These are phyloP conservation scores for Rhizoglyphus robini DNA, from an alignment of 1,140 invertebrate species.

Conservation along the genomic window DNA sequence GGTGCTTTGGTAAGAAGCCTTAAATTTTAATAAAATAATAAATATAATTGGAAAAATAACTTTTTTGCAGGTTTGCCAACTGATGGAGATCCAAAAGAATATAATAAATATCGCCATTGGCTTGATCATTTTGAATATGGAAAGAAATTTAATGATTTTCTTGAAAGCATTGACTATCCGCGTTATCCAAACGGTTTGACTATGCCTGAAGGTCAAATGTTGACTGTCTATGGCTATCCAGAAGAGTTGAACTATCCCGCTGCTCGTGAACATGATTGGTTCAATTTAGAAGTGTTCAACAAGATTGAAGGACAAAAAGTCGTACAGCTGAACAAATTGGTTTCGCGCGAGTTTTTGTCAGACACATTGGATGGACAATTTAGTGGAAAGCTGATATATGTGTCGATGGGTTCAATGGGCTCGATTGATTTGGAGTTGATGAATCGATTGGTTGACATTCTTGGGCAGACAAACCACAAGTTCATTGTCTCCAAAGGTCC, in stretches of 20 bases:
- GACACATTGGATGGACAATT: background rate
- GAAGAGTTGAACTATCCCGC: background rate
- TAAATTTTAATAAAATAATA: no score
- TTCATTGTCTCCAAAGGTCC: conserved; percentile 20
- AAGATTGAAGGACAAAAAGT: background rate
- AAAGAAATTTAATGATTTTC: background rate
- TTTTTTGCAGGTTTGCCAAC: background rate
- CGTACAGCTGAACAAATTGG: background rate
- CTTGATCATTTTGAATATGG: no score
- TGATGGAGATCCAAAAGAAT: background rate
- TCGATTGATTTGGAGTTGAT: conserved; percentile 24
- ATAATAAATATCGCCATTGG: no score
- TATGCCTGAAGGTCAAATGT: background rate
- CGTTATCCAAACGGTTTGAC: background rate
- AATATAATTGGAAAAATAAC: no score
- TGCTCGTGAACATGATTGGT: background rate
- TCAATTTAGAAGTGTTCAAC: conserved; percentile 4
- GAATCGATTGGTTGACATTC: background rate
- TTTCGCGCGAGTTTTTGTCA: background rate
- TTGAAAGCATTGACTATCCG: background rate
- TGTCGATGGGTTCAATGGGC: conserved; percentile 20
- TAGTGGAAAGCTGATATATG: conserved; percentile 13
- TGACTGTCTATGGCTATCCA: background rate
- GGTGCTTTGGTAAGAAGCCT: background rate
- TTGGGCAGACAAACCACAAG: background rate